Evolutionary conservation across 2,797 vertebrate genomes (phyloP), one percentile per base, ranked within the genome.

Genomic region (Darevskia nairensis): DNA sequence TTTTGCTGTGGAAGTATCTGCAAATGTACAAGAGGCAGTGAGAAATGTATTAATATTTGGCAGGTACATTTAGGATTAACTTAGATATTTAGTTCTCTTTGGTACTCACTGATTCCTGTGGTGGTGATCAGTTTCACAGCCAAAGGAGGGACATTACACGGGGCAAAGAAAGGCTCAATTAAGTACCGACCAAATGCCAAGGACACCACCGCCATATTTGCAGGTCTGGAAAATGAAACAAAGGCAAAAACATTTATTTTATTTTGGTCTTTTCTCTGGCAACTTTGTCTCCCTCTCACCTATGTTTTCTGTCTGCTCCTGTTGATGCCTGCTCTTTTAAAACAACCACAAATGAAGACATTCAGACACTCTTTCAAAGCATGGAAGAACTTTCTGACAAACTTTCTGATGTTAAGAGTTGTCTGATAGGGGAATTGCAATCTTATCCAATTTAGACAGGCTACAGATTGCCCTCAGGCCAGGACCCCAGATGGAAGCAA

Each of bases 161-260:
- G 88, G 21, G 66, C 69, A 75, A 91, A 92, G 61, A 94, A 35
- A 13, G 93, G 93, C 44, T 92, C 91, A 6, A 92, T 94, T 46
- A 92, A 6, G 29, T 94, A 94, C 15, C 64, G 93, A 69, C 93
- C 93, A 64, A 94, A 94, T 46, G 91, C 93, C 78, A 92, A 84
- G 55, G 72, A 90, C 17, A 88, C 90, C 44, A 94, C 88, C 0
- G 93, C 91, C 19, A 90, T 84, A 80, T 91, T 92, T 76, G 91
- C 91, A 61, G 93, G 93, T 2, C 93, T 94, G 69, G 29, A 92
- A 86, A 71, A 85, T 78, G 41, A 68, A 92, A 87, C 32, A 41
- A 35, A 21, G 8, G 8, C 39, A 86, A 86, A 68, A 17, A 17
- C n/a, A 29, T 59, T 1, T n/a, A 13, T 19, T 11, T 55, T 55